Base-by-base conservation (phyloP, 92 coral and sea anemone genomes). In the Nematostella vectensis region DNA sequence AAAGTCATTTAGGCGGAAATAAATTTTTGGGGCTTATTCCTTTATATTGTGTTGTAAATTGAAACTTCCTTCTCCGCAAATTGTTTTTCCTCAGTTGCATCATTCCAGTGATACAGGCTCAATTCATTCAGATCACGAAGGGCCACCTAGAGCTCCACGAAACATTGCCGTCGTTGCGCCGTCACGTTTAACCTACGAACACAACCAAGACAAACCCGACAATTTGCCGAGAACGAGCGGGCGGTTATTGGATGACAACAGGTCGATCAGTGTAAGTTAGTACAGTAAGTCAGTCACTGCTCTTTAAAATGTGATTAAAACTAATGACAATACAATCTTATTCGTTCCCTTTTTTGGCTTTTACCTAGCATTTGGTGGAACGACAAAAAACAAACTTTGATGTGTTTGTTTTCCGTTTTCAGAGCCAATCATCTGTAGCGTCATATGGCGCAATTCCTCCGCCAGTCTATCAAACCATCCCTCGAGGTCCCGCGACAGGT, bases 401-500 rank as follows among this genome's bases (percentile, higher is more conserved):
- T n/a, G n/a, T n/a, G n/a, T 25, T 36, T 16, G 2, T 25, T 44
- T 21, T 25, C 11, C 4, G 1, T n/a, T 64, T 39, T 42, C 43
- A 66, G 72, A 31, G 43, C 0, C 72, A 29, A 25, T 31, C 51
- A 11, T 16, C 65, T 24, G 71, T 82, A 11, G 67, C 82, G 11
- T 58, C 40, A 6, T 79, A 79, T 36, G 81, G 82, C 22, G 69
- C 88, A 55, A 65, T 82, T 64, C 65, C 74, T 43, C 76, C 95
- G 50, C 73, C 80, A 57, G 77, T 66, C 30, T 78, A 81, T 27
- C 24, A 10, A 10, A 11, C 51, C 51, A 55, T 61, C 25, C 70
- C 73, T 47, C 68, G 27, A 11, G n/a, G n/a, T n/a, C n/a, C n/a
- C n/a, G n/a, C n/a, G n/a, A n/a, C n/a, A n/a, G n/a, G n/a, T n/a